Evolutionary conservation across 37 sponge, comb jelly and placozoan genomes (phyloP), one percentile per base, ranked within the genome.

Genomic region (Cliona cf. orientalis): DNA sequence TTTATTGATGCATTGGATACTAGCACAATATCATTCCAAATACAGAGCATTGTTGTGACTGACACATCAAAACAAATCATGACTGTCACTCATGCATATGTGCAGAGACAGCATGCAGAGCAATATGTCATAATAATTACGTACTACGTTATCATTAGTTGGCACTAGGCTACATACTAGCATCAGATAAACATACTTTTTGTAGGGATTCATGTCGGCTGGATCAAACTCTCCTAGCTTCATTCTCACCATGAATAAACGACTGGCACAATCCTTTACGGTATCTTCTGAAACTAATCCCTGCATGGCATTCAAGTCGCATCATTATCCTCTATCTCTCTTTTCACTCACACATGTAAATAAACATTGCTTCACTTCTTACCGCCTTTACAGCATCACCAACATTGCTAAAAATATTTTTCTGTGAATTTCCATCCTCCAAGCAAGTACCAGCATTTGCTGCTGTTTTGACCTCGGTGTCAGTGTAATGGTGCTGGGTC

Each of bases 191-290:
- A 49, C 80, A 26, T 57, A 83, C 86, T 70, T 69, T 5, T 42
- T 75, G 81, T 88, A 88, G 26, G 82, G 82, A 64, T 86, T 86
- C 75, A 76, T 84, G 5, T 69, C 87, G 3, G 87, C 80, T 45
- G 90, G 90, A 38, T 90, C 91, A 84, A 90, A 90, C 57, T 90
- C 91, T 25, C 91, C 91, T 42, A 90, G 69, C 36, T 72, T 72
- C 81, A n/a, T n/a, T n/a, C n/a, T n/a, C n/a, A n/a, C n/a, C n/a
- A n/a, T n/a, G n/a, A n/a, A n/a, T n/a, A n/a, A n/a, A n/a, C n/a
- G n/a, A n/a, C n/a, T n/a, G n/a, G n/a, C n/a, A n/a, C n/a, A n/a
- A n/a, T n/a, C n/a, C 84, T 90, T 58, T n/a, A n/a, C 91, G 46
- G n/a, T 61, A 67, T 41, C 43, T 49, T 44, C 84, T 80, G 38